Conservation (phyloP, 2,888 invertebrate genomes). For the Acleris laterana region DNA sequence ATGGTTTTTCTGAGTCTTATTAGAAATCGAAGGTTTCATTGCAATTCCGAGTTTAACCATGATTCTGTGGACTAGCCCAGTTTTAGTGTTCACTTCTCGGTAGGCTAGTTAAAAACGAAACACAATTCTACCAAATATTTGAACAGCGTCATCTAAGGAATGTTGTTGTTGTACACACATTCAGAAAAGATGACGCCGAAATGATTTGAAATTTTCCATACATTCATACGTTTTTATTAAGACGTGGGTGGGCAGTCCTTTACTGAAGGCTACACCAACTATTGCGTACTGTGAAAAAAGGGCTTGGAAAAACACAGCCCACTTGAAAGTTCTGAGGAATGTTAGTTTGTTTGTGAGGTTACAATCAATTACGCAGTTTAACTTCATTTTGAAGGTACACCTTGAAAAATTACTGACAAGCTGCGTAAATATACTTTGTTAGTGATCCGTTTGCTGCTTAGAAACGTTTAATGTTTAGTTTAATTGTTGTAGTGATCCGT, state of each 20-base stretch:
- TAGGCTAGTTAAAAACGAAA: background rate
- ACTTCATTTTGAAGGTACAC: background rate
- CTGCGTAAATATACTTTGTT: too few species aligned
- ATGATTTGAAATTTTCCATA: conserved; percentile 47
- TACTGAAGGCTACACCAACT: conserved; percentile 41
- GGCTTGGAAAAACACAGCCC: conserved; percentile 28
- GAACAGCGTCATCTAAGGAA: conserved; percentile 28
- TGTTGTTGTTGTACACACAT: conserved; percentile 28
- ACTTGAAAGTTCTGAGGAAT: conserved; percentile 28
- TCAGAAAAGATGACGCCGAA: conserved; percentile 26
- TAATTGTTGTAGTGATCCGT: too few species aligned
- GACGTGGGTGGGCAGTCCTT: conserved; percentile 41
- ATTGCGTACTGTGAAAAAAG: conserved; percentile 50
- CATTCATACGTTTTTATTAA: conserved; percentile 44
- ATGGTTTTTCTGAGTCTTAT: too few species aligned
- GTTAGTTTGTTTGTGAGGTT: conserved; percentile 20
- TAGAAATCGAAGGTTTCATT: too few species aligned
- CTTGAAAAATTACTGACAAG: background rate
- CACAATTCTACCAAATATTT: conserved; percentile 24
- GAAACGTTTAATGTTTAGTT: too few species aligned
- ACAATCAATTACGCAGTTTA: conserved; percentile 29
- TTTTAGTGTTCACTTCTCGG: background rate
- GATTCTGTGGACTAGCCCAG: background rate
- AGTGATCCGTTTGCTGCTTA: too few species aligned
- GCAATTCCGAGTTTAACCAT: too few species aligned